Conservation (phyloP, 2,113 vertebrate species). For the Mystacornis crossleyi region DNA sequence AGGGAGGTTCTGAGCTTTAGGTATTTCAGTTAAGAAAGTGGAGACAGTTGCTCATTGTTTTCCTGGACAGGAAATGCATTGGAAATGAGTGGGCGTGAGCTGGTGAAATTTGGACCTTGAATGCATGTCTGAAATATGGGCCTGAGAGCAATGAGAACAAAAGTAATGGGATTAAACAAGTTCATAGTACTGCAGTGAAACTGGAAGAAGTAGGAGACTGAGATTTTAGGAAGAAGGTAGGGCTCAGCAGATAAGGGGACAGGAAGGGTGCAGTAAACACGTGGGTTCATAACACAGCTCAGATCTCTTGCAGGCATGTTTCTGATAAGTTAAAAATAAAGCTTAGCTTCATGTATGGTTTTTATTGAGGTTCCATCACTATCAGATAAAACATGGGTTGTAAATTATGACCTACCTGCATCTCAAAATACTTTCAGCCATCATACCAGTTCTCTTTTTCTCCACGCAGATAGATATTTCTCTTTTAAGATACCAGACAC, state of each 20-base stretch:
- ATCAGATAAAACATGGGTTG: not conserved
- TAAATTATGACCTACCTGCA: not conserved
- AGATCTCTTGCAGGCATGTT: not conserved
- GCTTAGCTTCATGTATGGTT: fast-evolving
- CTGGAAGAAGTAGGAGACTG: not conserved
- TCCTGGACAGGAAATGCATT: not conserved
- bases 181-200: not conserved
- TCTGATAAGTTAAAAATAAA: not conserved
- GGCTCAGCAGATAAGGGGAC: not conserved
- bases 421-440: not conserved
- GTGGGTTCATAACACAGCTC: not conserved
- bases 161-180: not conserved
- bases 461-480: not conserved
- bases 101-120: not conserved
- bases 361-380: not conserved
- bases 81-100: not conserved
- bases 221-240: not conserved
- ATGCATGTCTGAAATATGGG: not conserved
- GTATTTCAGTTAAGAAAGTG: not conserved
- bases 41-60: not conserved
- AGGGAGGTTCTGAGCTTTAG: not conserved
- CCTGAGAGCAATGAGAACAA: not conserved
- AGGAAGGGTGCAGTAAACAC: not conserved
- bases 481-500: not conserved
- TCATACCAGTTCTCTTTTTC: not conserved